Conservation (phyloP, 2,113 vertebrate species). For the Sisor rabdophorus region DNA sequence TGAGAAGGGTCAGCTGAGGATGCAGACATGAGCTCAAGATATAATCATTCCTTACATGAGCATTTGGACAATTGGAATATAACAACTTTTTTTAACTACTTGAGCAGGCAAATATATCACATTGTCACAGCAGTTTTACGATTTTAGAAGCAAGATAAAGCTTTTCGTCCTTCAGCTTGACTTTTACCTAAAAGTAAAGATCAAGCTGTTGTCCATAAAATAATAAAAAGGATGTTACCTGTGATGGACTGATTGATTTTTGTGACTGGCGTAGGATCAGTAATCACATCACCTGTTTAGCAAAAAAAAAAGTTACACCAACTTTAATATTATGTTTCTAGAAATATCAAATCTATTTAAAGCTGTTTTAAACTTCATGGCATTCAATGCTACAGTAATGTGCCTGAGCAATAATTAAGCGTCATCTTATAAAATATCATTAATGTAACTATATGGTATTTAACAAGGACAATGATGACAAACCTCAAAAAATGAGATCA, state of each 20-base stretch:
- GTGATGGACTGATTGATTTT: slow-evolving; percentile 13
- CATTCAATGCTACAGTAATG: not conserved
- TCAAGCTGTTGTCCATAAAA: not conserved
- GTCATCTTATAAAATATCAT: not conserved
- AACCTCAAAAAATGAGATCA: not conserved
- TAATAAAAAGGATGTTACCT: slow-evolving; percentile 23
- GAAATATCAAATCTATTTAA: not conserved
- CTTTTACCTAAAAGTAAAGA: not conserved
- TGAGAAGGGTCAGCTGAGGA: slow-evolving; percentile 28
- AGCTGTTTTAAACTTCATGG: not conserved
- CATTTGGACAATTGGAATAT: not conserved
- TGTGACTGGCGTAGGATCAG: not conserved
- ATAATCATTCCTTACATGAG: not conserved
- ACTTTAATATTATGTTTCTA: not conserved
- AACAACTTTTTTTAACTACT: not conserved
- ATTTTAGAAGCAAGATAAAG: not conserved
- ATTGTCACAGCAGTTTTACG: too few species aligned
- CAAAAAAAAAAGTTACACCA: not conserved
- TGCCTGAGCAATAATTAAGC: not conserved
- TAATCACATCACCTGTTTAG: slow-evolving; percentile 13
- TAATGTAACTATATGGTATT: not conserved
- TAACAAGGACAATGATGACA: not conserved
- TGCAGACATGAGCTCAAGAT: not conserved
- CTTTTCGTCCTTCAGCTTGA: not conserved
- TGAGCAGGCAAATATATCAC: not conserved